phyloP scores from a whole-genome alignment of 2,797 vertebrate genomes.

The Tenualosa thibaudeaui region DNA sequence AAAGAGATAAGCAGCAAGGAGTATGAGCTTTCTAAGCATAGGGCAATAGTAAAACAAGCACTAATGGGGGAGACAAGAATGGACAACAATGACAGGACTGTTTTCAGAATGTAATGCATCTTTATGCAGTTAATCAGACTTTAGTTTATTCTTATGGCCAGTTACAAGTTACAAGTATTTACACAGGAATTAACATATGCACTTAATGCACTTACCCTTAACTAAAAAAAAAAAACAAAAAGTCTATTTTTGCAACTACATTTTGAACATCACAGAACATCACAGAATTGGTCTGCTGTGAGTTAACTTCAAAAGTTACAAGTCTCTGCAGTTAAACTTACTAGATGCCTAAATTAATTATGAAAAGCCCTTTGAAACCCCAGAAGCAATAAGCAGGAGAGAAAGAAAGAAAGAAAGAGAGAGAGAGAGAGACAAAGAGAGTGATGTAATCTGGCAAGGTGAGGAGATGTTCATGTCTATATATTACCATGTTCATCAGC shows the following conservation, averaged over 20 bases:
- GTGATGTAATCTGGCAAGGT: not conserved
- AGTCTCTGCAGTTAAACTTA: not conserved
- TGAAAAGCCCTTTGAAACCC: too few relatives aligned
- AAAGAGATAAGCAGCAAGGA: too few relatives aligned
- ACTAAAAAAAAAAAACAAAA: too few relatives aligned
- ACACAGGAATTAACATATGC: too few relatives aligned
- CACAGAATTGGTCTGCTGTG: too few relatives aligned
- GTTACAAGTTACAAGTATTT: too few relatives aligned
- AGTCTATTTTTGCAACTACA: too few relatives aligned
- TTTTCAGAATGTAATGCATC: not conserved
- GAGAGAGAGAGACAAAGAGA: not conserved
- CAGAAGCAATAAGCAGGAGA: not conserved
- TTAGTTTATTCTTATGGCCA: too few relatives aligned
- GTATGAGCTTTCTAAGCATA: too few relatives aligned
- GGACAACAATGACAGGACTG: not conserved
- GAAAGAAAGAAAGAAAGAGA: not conserved
- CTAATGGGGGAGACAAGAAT: not conserved
- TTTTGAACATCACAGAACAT: too few relatives aligned
- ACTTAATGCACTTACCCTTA: too few relatives aligned
- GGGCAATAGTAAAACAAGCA: not conserved
- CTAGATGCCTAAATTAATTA: not conserved
- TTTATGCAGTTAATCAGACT: too few relatives aligned
- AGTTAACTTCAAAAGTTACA: not conserved
- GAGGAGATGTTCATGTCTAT: not conserved
- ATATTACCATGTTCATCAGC: slow-evolving; percentile 92